Evolutionary conservation across 1,140 invertebrate species (phyloP).

Genomic region (Coboldia fuscipes): DNA sequence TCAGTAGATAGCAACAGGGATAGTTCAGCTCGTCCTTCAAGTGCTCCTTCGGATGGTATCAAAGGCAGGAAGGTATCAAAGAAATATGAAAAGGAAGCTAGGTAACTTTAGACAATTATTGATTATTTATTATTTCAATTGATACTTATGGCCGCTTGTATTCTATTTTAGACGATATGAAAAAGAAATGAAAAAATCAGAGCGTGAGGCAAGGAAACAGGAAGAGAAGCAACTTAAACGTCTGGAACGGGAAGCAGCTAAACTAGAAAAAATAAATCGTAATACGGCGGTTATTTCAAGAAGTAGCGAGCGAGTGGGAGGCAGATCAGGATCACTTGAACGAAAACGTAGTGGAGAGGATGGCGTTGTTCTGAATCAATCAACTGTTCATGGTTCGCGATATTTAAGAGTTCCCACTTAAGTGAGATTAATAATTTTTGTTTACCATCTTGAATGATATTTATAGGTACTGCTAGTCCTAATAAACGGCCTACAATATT

Average conservation of each 20-base stretch:
- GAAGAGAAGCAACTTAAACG: conserved; percentile 16
- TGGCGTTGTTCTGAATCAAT: conserved; percentile 24
- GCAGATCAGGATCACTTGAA: conserved; percentile 22
- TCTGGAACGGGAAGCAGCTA: conserved; percentile 17
- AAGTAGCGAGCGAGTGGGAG: conserved; percentile 16
- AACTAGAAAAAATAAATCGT: conserved; percentile 19
- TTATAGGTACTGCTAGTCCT: conserved; percentile 33
- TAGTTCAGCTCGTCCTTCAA: conserved; percentile 13
- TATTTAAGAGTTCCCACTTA: not conserved
- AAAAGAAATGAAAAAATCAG: conserved; percentile 15
- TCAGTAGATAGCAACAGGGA: conserved; percentile 12
- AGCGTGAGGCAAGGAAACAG: conserved; percentile 18
- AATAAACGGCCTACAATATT: conserved; percentile 52
- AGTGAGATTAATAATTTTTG: not conserved
- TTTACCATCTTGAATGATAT: too few species aligned
- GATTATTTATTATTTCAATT: not conserved
- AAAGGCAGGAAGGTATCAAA: conserved; percentile 18
- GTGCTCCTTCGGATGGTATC: conserved; percentile 19
- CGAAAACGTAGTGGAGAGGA: conserved; percentile 29
- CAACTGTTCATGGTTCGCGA: conserved; percentile 15
- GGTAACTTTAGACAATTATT: conserved; percentile 8
- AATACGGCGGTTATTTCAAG: conserved; percentile 20
- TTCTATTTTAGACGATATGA: conserved; percentile 11
- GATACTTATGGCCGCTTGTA: not conserved
- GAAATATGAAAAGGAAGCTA: conserved; percentile 19